These are phyloP conservation scores for Notodromas monacha DNA, from an alignment of 2,888 invertebrate species.

Conservation along the genomic window DNA sequence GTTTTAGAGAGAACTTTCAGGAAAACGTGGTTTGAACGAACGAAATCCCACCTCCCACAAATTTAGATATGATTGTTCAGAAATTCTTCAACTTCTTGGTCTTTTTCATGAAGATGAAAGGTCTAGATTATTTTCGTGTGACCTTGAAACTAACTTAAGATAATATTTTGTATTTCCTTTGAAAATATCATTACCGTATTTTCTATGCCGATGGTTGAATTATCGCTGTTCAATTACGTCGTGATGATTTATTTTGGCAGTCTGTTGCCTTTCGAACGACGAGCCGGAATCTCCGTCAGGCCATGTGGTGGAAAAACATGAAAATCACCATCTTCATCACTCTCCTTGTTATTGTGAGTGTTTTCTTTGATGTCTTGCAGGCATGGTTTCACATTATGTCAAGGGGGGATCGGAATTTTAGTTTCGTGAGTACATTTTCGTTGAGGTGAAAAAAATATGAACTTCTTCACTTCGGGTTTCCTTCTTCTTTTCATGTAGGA, in stretches of 20 bases:
- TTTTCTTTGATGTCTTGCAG: neutral
- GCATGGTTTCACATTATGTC: neutral
- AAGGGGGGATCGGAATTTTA: conserved; percentile 5
- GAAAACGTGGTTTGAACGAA: too few relatives aligned
- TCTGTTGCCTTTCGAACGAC: conserved; percentile 55
- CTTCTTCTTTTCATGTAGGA: too few relatives aligned
- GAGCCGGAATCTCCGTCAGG: conserved; percentile 48
- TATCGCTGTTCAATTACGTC: too few relatives aligned
- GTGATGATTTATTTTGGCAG: conserved; percentile 22
- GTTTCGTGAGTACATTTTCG: neutral
- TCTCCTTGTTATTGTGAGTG: conserved; percentile 28
- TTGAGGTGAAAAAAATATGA: conserved; percentile 5
- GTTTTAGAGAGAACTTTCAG: too few relatives aligned
- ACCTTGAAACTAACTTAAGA: neutral
- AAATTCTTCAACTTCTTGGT: too few relatives aligned
- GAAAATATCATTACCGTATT: conserved; percentile 6
- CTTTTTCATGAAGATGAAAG: too few relatives aligned
- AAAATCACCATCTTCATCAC: conserved; percentile 47
- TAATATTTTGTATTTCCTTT: conserved; percentile 2
- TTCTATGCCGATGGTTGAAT: conserved; percentile 11
- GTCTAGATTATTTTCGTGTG: neutral
- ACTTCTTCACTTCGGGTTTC: too few relatives aligned
- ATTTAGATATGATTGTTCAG: too few relatives aligned
- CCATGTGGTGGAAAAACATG: conserved; percentile 73
- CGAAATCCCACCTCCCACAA: too few relatives aligned